Conservation (phyloP, 2,113 vertebrate species). For the Scopus umbretta region DNA sequence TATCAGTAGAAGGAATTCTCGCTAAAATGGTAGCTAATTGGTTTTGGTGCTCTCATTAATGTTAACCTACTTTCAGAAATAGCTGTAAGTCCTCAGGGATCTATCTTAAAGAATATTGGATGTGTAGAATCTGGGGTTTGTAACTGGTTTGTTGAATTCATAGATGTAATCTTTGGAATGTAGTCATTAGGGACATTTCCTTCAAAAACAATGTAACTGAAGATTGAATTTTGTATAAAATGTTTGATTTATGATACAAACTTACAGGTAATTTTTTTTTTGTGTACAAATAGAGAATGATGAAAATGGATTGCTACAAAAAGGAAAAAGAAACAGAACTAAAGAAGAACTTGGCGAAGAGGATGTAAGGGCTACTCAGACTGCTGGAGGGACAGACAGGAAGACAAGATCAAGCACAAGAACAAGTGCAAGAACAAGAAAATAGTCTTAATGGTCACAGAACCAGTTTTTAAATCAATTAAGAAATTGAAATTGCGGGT, state of each 20-base stretch:
- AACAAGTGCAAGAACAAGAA: constrained; percentile 11
- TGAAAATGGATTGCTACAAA: not conserved
- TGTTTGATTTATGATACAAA: not conserved
- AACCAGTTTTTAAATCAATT: not conserved
- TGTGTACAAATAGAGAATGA: not conserved
- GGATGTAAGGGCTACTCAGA: not conserved
- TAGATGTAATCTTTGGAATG: not conserved
- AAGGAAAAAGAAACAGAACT: constrained; percentile 10
- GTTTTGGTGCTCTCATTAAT: constrained; percentile 60
- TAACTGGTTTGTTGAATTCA: constrained; percentile 23
- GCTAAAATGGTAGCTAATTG: constrained; percentile 41
- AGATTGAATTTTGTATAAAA: not conserved
- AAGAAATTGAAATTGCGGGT: not conserved
- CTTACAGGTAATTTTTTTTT: not conserved
- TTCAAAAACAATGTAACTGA: not conserved
- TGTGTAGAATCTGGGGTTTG: not conserved
- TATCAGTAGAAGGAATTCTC: not conserved
- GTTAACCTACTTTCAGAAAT: constrained; percentile 62
- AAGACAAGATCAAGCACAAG: constrained; percentile 38
- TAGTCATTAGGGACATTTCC: not conserved
- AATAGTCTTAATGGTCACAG: not conserved
- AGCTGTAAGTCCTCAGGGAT: constrained; percentile 22
- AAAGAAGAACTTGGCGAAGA: not conserved
- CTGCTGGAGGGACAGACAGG: not conserved
- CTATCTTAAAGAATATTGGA: not conserved